These are phyloP conservation scores for Meganola albula DNA, from an alignment of 2,888 invertebrate genomes.

Conservation along the genomic window DNA sequence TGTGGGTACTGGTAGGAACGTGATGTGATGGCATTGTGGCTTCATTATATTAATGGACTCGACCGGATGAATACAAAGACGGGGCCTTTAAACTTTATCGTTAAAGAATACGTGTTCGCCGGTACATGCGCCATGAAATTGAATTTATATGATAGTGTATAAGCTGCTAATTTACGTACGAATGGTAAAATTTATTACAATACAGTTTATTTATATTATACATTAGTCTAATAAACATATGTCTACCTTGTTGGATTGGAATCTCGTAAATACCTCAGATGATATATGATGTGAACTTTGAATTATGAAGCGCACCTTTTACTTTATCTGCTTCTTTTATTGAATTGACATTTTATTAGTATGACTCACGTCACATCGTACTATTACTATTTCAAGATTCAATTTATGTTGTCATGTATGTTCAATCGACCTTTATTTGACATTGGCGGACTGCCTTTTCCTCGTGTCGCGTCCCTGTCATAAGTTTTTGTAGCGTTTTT, in stretches of 20 bases:
- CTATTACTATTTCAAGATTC: too few species aligned
- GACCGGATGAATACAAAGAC: constrained; percentile 71
- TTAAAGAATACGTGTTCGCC: constrained; percentile 51
- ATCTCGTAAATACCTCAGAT: too few species aligned
- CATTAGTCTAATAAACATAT: too few species aligned
- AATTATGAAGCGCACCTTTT: too few species aligned
- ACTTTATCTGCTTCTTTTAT: too few species aligned
- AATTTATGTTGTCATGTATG: too few species aligned
- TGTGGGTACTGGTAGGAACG: constrained; percentile 58
- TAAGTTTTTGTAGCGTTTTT: constrained; percentile 68
- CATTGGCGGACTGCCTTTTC: constrained; percentile 47
- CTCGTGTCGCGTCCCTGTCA: constrained; percentile 40
- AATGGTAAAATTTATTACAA: too few species aligned
- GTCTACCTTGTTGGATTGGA: too few species aligned
- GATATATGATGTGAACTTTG: too few species aligned
- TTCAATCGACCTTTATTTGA: constrained; percentile 65
- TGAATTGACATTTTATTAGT: too few species aligned
- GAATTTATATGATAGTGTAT: constrained; percentile 37
- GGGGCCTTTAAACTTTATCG: constrained; percentile 64
- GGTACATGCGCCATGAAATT: constrained; percentile 52
- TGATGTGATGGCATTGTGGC: constrained; percentile 66
- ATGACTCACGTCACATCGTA: too few species aligned
- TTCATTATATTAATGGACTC: constrained; percentile 74
- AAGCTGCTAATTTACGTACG: constrained; percentile 21
- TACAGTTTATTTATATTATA: too few species aligned